Percentiles rank a stretch among this genome's conserved stretches.
Evolutionary conservation across 1,140 invertebrate genomes (phyloP).

Genomic region (Drosophila pandora): DNA sequence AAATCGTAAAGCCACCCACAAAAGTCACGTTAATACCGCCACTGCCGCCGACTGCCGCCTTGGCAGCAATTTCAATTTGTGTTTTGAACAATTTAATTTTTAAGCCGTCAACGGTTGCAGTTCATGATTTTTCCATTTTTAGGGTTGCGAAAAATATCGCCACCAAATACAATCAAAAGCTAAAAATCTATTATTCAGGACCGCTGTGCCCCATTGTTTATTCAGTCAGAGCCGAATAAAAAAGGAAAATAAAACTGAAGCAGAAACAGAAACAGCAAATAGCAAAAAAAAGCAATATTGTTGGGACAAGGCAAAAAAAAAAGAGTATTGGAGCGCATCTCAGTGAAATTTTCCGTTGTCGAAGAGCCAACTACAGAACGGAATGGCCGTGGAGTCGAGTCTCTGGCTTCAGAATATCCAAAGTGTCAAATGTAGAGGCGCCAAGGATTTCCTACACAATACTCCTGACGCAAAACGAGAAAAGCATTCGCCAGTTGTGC

Average conservation of each 20-base stretch:
- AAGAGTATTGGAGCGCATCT: slow-evolving; percentile 33
- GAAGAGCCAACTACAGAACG: slow-evolving; percentile 21
- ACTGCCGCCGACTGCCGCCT: slow-evolving; percentile 18
- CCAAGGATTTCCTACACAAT: slow-evolving; percentile 63
- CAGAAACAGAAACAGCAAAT: slow-evolving; percentile 17
- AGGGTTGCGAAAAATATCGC: slow-evolving; percentile 42
- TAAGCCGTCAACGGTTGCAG: slow-evolving; percentile 30
- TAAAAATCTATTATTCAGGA: slow-evolving; percentile 78
- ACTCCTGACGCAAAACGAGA: slow-evolving; percentile 41
- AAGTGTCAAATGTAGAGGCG: slow-evolving; percentile 67
- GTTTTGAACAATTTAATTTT: slow-evolving; percentile 65
- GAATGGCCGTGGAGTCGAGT: slow-evolving; percentile 1
- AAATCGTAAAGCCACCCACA: slow-evolving; percentile 43
- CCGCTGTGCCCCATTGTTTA: slow-evolving; percentile 55
- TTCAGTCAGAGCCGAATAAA: slow-evolving; percentile 45
- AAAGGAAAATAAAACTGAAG: slow-evolving; percentile 5
- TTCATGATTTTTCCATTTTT: slow-evolving; percentile 35
- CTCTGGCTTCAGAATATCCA: slow-evolving; percentile 46
- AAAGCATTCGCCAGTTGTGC: slow-evolving; percentile 54
- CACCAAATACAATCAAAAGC: slow-evolving; percentile 74
- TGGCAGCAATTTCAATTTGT: slow-evolving; percentile 63
- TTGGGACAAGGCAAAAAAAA: slow-evolving; percentile 13
- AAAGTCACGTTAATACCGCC: slow-evolving; percentile 58
- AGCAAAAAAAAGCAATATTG: slow-evolving; percentile 41
- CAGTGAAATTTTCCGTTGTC: slow-evolving; percentile 34